Base-by-base conservation (phyloP, 2,888 invertebrate species). In the Xestobium rufovillosum region DNA sequence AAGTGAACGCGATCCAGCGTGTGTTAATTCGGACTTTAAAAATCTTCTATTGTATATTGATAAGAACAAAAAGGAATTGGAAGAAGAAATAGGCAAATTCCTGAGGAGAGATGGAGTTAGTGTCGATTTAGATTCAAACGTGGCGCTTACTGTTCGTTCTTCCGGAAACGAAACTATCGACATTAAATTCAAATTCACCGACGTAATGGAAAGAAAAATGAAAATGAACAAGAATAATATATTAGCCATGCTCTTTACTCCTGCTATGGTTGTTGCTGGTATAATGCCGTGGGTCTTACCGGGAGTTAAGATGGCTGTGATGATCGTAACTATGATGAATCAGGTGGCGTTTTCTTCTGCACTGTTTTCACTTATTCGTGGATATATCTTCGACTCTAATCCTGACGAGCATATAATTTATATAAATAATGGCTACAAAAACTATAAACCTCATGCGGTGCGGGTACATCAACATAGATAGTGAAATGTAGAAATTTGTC, bases 261-360 rank as follows among this genome's bases (percentile, higher is more conserved):
- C 81, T 1, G 77, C 76, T 1, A 67, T 81, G 2, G 55, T 80
- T 1, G 69, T 81, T 68, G 75, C 80, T 1, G 78, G 79, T 8
- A 62, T 81, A 30, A 58, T 81, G 52, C 82, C 82, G 0, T 81
- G 81, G 58, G 58, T 80, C 11, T 57, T 83, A 51, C 82, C 82
- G 1, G 76, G 75, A 0, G 54, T 83, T 10, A 80, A 80, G 56
- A 71, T 81, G 70, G 73, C 76, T 57, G 75, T 77, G 1, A 62
- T 78, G 16, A 67, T 70, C 30, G 72, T 74, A 1, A 71, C 71
- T 1, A 67, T 80, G 58, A 61, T 82, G 30, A 82, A 82, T 57
- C 77, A 80, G 47, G 75, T 80, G 67, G 80, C 79, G 1, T 68
- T 82, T 25, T 66, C 71, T 14, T 75, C 78, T 0, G 77, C 79